Conservation (phyloP, 1,140 invertebrate genomes). For the Lucilia sericata region DNA sequence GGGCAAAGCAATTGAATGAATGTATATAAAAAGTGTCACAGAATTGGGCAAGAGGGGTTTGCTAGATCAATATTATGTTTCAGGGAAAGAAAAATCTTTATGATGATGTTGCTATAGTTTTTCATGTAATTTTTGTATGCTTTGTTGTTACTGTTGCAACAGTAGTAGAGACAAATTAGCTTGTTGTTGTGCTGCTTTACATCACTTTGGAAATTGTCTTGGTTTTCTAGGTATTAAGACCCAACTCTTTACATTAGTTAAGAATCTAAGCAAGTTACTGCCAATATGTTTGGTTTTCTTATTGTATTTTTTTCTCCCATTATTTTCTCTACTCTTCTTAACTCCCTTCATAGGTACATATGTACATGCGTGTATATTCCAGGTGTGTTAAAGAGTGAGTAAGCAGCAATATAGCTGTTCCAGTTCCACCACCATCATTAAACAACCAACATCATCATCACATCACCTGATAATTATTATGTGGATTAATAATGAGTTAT, state of each 20-base stretch:
- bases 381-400: slow-evolving; percentile 19
- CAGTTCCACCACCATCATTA: neutral
- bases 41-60: no score
- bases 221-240: neutral
- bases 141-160: no score
- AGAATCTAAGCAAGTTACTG: neutral
- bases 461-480: slow-evolving; percentile 25
- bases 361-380: neutral
- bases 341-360: no score
- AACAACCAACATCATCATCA: neutral
- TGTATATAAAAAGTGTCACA: neutral
- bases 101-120: no score
- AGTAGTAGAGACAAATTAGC: no score
- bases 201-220: neutral
- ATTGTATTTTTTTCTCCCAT: neutral
- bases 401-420: neutral
- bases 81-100: no score
- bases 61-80: no score
- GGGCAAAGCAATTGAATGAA: no score
- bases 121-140: no score
- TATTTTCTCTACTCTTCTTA: neutral
- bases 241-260: neutral
- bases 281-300: neutral
- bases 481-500: slow-evolving; percentile 29
- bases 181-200: no score